A percentile compares a stretch with the other conserved stretches of the same genome.
These are phyloP conservation scores for Octomys mimax DNA, from an alignment of 2,797 vertebrate species.

Conservation along the genomic window DNA sequence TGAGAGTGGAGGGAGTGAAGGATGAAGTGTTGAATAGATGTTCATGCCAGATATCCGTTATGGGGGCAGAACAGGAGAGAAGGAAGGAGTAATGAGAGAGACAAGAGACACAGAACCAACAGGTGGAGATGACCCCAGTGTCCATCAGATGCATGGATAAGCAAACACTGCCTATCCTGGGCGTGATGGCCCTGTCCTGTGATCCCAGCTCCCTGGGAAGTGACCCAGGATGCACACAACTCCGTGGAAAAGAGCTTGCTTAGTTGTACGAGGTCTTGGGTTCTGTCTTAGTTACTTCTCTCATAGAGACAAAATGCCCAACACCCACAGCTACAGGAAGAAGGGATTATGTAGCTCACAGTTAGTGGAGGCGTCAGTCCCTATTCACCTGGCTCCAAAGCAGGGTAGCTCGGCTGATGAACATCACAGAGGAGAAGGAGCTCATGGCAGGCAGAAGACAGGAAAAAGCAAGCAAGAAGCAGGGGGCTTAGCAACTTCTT, in stretches of 20 bases:
- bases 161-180: background rate
- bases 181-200: background rate
- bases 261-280: background rate
- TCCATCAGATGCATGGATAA: background rate
- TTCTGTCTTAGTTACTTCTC: background rate
- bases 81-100: background rate
- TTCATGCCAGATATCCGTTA: too few relatives aligned
- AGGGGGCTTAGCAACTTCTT: too few relatives aligned
- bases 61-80: background rate
- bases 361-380: background rate
- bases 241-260: background rate
- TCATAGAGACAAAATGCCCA: background rate
- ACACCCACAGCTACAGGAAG: background rate
- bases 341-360: background rate
- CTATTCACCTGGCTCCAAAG: background rate
- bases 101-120: background rate
- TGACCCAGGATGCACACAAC: background rate
- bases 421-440: background rate
- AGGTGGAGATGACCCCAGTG: background rate
- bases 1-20: background rate
- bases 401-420: background rate
- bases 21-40: background rate
- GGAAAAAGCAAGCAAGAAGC: background rate
- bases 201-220: background rate
- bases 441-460: too few relatives aligned